These are phyloP conservation scores for Ypsolopha sequella DNA, from an alignment of 2,888 invertebrate genomes.

Conservation along the genomic window DNA sequence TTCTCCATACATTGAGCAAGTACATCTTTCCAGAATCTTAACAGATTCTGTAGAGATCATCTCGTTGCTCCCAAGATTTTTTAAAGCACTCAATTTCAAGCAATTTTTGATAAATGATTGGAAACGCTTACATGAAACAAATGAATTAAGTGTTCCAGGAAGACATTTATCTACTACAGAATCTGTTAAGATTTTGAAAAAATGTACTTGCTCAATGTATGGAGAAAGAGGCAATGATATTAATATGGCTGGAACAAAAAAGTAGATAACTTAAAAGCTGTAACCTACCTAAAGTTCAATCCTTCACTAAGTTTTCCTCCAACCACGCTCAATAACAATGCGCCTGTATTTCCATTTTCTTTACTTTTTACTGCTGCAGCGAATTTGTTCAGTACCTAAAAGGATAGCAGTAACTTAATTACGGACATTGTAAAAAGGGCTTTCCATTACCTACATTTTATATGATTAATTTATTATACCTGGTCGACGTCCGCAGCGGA, in stretches of 20 bases:
- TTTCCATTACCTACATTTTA: not conserved
- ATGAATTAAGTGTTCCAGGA: too few relatives aligned
- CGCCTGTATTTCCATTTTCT: constrained; percentile 70
- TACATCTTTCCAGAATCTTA: too few relatives aligned
- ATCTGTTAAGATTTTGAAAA: too few relatives aligned
- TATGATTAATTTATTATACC: constrained; percentile 40
- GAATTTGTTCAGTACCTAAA: constrained; percentile 48
- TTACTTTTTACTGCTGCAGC: constrained; percentile 42
- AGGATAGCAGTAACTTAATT: constrained; percentile 6
- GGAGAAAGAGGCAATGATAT: too few relatives aligned
- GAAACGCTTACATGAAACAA: too few relatives aligned
- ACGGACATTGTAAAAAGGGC: not conserved
- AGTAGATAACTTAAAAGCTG: not conserved
- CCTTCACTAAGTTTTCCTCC: constrained; percentile 98
- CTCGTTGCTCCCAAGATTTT: too few relatives aligned
- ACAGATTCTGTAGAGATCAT: too few relatives aligned
- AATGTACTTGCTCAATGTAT: too few relatives aligned
- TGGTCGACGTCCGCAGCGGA: constrained; percentile 78
- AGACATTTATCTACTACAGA: too few relatives aligned
- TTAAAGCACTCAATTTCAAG: too few relatives aligned
- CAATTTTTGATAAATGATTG: too few relatives aligned
- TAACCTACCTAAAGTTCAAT: constrained; percentile 81
- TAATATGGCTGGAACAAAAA: not conserved
- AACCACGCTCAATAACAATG: constrained; percentile 94
- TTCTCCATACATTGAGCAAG: too few relatives aligned